Evolutionary conservation across 2,888 invertebrate species (phyloP).

Genomic region (Nomada ferruginata): DNA sequence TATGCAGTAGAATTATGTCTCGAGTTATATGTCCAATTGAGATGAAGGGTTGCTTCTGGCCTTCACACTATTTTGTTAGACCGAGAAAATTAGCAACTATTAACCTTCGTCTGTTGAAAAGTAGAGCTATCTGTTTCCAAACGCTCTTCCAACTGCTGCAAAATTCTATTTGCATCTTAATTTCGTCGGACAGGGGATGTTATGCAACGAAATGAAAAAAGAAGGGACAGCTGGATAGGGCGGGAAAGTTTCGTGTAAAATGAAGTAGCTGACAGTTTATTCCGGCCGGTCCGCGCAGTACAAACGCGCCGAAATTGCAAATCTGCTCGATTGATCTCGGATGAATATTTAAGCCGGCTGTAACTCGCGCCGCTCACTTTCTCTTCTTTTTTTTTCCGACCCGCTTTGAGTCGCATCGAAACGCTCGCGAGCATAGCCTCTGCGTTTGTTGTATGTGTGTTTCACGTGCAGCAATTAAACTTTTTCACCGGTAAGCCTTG

Average conservation of each 20-base stretch:
- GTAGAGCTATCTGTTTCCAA: conserved; percentile 5
- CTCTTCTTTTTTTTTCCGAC: conserved; percentile 18
- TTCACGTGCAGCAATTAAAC: conserved; percentile 4
- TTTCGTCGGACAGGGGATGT: conserved; percentile 37
- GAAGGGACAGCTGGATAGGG: not conserved
- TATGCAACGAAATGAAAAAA: conserved; percentile 13
- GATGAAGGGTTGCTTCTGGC: not conserved
- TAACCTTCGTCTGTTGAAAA: too few species aligned
- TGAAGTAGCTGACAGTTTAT: conserved; percentile 64
- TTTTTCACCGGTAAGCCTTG: conserved; percentile 8
- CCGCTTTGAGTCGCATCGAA: conserved; percentile 18
- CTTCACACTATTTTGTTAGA: not conserved
- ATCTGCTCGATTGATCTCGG: conserved; percentile 69
- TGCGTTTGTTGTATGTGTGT: not conserved
- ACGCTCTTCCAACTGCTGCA: conserved; percentile 36
- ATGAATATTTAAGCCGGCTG: conserved; percentile 75
- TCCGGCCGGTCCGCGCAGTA: conserved; percentile 57
- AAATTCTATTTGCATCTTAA: conserved; percentile 61
- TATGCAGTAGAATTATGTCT: too few species aligned
- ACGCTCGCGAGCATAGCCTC: not conserved
- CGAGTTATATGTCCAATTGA: too few species aligned
- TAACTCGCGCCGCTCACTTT: conserved; percentile 42
- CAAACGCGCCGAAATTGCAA: conserved; percentile 68
- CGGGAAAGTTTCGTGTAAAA: conserved; percentile 59
- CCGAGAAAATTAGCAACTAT: too few species aligned